Evolutionary conservation across 30 jellyfish, hydroid and myxozoan genomes (phyloP).

Genomic region (Aurelia coerulea): DNA sequence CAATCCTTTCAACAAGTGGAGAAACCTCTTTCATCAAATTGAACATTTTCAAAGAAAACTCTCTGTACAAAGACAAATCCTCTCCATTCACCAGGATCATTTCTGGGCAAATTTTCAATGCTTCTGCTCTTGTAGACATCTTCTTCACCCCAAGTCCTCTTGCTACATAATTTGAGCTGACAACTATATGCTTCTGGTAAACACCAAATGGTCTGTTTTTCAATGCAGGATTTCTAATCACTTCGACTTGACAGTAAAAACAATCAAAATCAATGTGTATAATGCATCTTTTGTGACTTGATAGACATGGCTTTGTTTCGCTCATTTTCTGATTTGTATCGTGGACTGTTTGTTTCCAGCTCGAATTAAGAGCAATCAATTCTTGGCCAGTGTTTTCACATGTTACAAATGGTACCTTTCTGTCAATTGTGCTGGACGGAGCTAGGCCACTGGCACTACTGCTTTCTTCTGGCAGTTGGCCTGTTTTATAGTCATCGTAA

Average conservation of each 20-base stretch:
- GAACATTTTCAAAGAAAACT: conserved; percentile 55
- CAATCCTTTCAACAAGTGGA: conserved; percentile 71
- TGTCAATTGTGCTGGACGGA: no score
- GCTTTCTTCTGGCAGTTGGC: background rate
- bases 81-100: conserved; percentile 81
- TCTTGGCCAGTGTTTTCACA: background rate
- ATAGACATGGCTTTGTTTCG: background rate
- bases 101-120: conserved; percentile 72
- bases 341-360: background rate
- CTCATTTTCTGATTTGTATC: background rate
- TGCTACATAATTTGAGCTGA: conserved; percentile 77
- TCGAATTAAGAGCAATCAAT: background rate
- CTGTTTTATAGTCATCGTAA: background rate
- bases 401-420: no score
- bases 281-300: conserved; percentile 54
- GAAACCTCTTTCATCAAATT: conserved; percentile 28
- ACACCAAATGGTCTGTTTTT: conserved; percentile 66
- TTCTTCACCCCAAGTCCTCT: conserved; percentile 70
- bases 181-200: conserved; percentile 74
- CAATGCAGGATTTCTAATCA: conserved; percentile 68
- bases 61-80: conserved; percentile 64
- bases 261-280: conserved; percentile 85
- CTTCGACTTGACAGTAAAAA: conserved; percentile 85
- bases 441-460: background rate
- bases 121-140: conserved; percentile 64